Base-by-base conservation (phyloP, 1,140 invertebrate species). In the Heliothis virescens region DNA sequence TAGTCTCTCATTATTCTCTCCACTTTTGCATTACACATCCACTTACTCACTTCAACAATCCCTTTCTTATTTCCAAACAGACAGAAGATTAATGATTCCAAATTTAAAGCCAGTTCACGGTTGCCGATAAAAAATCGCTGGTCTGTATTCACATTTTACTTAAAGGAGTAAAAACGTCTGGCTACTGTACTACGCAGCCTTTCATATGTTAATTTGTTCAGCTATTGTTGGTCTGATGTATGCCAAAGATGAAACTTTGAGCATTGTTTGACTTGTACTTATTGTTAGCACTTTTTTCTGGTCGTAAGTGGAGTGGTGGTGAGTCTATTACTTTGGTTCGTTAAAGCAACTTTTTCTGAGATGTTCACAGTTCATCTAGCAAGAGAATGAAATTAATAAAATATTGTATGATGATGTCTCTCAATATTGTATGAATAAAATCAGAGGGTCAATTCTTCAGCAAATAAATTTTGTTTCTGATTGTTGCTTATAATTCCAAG, bases 181-280 rank as follows among this genome's bases (percentile, higher is more conserved):
- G 89, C 90, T 88, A 87, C 90, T 83, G 89, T 71, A 86, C 87
- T 92, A 92, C 90, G 89, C 89, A 52, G 62, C 79, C 86, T 87
- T 91, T 91, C 83, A 86, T 86, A 92, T 92, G 89, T 73, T 89
- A 91, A 92, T 90, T 80, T 82, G 80, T 81, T 86, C 29, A 53
- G 60, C 86, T 79, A 86, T 85, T 85, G 87, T 89, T 85, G 85
- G 13, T 13, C 21, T 81, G 83, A 85, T 85, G 75, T 85, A 85
- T 82, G 81, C 83, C 60, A 74, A 55, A 81, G 76, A 86, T 76
- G 74, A 76, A 76, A 76, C 74, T 82, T 83, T 78, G 82, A 77
- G 74, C 60, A 75, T 81, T 76, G 53, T 62, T 76, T 77, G 53
- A 55, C 53, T 67, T 75, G 34, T 67, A 74, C 59, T 80, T 79